Evolutionary conservation across 2,797 vertebrate species (phyloP).

Genomic region (Varecia variegata): DNA sequence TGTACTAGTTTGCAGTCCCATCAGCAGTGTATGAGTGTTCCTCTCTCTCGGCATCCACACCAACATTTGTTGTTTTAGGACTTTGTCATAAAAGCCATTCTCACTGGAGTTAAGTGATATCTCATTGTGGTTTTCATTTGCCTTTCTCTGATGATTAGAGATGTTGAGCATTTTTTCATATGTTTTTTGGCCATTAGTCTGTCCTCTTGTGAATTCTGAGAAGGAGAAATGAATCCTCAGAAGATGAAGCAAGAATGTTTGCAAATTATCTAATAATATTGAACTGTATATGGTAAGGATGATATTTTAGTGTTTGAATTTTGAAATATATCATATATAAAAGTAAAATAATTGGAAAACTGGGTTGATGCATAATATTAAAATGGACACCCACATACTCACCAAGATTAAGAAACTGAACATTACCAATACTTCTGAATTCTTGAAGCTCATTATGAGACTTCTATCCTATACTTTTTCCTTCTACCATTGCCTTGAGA

Average conservation of each 20-base stretch:
- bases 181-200: too few relatives aligned
- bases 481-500: neutral
- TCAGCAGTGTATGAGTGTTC: too few relatives aligned
- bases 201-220: neutral
- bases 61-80: too few relatives aligned
- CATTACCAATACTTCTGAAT: neutral
- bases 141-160: too few relatives aligned
- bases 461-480: neutral
- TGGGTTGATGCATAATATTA: neutral
- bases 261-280: neutral
- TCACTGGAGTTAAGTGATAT: too few relatives aligned
- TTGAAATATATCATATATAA: neutral
- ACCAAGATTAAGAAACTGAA: neutral
- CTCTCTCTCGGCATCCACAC: too few relatives aligned
- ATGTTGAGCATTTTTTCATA: too few relatives aligned
- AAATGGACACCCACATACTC: neutral
- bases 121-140: too few relatives aligned
- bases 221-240: neutral
- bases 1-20: too few relatives aligned
- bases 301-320: neutral
- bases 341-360: neutral
- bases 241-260: neutral
- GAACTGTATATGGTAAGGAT: neutral
- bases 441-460: neutral
- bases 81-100: too few relatives aligned